These are phyloP conservation scores for Sebastes fasciatus DNA, from an alignment of 2,113 vertebrate genomes.

Conservation along the genomic window DNA sequence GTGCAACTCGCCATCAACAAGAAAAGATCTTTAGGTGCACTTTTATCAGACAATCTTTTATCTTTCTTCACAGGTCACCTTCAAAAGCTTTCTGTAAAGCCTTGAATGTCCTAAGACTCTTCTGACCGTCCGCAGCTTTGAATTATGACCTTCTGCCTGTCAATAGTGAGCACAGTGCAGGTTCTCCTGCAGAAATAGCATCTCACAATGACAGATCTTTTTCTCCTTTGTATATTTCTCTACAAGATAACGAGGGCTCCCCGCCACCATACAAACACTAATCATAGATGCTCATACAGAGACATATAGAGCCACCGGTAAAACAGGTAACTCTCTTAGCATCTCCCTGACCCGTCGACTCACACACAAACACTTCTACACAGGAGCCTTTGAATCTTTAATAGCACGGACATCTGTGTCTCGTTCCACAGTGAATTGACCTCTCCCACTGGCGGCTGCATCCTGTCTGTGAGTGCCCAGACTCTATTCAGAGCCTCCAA, in stretches of 20 bases:
- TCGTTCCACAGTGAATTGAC: conserved; percentile 38
- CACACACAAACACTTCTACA: conserved; percentile 41
- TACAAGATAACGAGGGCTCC: neutral
- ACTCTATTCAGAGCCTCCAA: conserved; percentile 23
- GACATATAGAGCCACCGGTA: neutral
- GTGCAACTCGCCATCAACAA: neutral
- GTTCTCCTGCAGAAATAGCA: neutral
- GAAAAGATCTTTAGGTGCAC: neutral
- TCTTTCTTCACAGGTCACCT: neutral
- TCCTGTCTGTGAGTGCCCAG: conserved; percentile 8
- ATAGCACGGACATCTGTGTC: conserved; percentile 66
- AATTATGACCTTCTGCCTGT: neutral
- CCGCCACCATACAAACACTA: neutral
- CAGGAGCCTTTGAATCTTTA: conserved; percentile 65
- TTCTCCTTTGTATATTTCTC: neutral
- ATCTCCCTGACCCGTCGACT: conserved; percentile 31
- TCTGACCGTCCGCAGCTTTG: neutral
- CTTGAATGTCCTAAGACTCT: neutral
- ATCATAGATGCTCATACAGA: conserved; percentile 12
- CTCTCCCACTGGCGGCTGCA: conserved; percentile 21
- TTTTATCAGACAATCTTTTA: neutral
- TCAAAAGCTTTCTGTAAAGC: neutral
- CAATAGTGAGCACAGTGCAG: neutral
- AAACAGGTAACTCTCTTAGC: conserved; percentile 1
- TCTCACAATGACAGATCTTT: neutral